A percentile compares a stretch with the other conserved stretches of the same genome.
phyloP scores from a whole-genome alignment of 2,888 invertebrate genomes.

The Lamproptera curius region DNA sequence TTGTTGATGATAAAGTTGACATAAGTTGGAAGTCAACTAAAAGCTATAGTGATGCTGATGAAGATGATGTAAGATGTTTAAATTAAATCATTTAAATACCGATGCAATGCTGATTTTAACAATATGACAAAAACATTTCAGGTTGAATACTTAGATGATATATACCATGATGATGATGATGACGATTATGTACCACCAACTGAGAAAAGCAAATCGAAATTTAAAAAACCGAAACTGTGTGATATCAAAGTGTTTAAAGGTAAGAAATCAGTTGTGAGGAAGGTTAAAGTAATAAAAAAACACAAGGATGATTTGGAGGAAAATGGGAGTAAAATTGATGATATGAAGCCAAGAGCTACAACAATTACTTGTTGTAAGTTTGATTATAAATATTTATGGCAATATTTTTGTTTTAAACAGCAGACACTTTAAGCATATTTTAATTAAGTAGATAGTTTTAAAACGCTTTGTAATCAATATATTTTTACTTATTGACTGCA shows the following conservation, averaged over 20 bases:
- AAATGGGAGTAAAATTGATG: slow-evolving; percentile 31
- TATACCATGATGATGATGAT: slow-evolving; percentile 60
- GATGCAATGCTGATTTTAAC: not conserved
- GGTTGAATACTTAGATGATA: slow-evolving; percentile 57
- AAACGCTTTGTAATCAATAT: no score
- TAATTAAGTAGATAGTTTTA: no score
- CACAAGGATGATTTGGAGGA: slow-evolving; percentile 42
- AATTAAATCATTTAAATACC: no score
- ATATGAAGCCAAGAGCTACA: slow-evolving; percentile 48
- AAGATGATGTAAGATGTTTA: slow-evolving; percentile 47
- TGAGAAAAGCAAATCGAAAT: slow-evolving; percentile 49
- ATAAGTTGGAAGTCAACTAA: slow-evolving; percentile 50
- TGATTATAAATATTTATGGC: no score
- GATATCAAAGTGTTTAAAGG: slow-evolving; percentile 66
- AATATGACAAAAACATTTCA: slow-evolving; percentile 3
- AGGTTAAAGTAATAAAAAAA: slow-evolving; percentile 57
- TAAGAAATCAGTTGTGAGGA: slow-evolving; percentile 53
- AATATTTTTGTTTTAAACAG: no score
- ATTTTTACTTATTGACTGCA: no score
- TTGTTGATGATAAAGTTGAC: slow-evolving; percentile 38
- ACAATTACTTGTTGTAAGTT: slow-evolving; percentile 71
- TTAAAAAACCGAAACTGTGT: slow-evolving; percentile 61
- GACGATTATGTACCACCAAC: slow-evolving; percentile 61
- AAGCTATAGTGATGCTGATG: slow-evolving; percentile 26
- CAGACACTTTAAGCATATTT: no score